phyloP scores from a whole-genome alignment of 1,140 invertebrate genomes.

The Papilio dardanus region DNA sequence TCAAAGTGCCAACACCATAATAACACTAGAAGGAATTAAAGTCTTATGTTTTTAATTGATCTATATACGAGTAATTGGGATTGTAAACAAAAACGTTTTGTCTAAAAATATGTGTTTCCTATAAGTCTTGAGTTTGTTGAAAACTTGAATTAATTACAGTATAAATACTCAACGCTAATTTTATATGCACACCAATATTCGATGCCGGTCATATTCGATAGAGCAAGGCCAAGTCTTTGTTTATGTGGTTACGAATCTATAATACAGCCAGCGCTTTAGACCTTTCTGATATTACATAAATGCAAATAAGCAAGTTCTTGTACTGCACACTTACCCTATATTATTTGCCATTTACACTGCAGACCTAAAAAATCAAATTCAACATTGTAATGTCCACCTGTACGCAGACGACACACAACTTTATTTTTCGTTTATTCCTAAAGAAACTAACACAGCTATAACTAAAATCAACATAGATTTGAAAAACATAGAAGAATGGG shows the following conservation, averaged over 20 bases:
- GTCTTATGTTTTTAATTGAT: no score
- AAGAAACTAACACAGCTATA: conserved; percentile 6
- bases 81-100: no score
- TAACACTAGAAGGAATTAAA: no score
- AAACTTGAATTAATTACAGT: not conserved
- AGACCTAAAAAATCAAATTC: no score
- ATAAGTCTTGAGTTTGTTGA: not conserved
- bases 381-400: no score
- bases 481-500: conserved; percentile 29
- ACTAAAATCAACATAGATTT: conserved; percentile 40
- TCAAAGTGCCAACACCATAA: not conserved
- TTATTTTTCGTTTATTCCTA: conserved; percentile 39
- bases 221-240: not conserved
- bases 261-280: not conserved
- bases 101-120: no score
- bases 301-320: not conserved
- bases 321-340: not conserved
- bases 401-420: conserved; percentile 7
- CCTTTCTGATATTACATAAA: not conserved
- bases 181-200: not conserved
- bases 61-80: no score
- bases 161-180: not conserved
- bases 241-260: not conserved
- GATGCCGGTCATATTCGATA: not conserved
- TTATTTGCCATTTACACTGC: no score